phyloP scores from a whole-genome alignment of 2,888 invertebrate genomes.

The Flabesymbios commensalis region DNA sequence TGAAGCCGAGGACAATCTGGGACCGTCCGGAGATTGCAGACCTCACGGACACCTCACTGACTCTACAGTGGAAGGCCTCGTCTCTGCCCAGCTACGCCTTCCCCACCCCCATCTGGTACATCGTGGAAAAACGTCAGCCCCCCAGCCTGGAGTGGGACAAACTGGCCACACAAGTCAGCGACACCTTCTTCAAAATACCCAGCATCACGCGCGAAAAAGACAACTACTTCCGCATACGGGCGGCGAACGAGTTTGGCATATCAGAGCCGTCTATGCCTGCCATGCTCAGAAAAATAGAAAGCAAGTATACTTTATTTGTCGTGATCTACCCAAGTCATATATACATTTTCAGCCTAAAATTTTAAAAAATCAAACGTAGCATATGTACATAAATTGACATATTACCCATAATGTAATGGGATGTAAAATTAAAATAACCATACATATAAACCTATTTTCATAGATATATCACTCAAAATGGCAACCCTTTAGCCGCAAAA shows the following conservation, averaged over 20 bases:
- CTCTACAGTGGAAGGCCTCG: constrained; percentile 92
- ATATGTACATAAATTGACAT: no score
- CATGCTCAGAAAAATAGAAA: constrained; percentile 34
- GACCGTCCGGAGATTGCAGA: constrained; percentile 90
- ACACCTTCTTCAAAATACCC: constrained; percentile 18
- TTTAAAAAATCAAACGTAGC: no score
- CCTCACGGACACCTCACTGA: constrained; percentile 86
- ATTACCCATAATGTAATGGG: no score
- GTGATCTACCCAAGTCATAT: no score
- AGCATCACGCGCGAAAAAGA: constrained; percentile 67
- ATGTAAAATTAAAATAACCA: no score
- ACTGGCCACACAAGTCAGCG: constrained; percentile 41
- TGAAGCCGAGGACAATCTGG: constrained; percentile 38
- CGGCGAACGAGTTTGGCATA: constrained; percentile 94
- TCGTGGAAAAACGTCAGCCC: constrained; percentile 80
- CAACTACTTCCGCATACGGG: constrained; percentile 92
- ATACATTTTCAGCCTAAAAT: no score
- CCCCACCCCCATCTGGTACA: constrained; percentile 79
- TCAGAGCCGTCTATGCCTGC: constrained; percentile 87
- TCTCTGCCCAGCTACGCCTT: constrained; percentile 80
- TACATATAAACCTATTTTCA: no score
- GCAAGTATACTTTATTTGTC: constrained; percentile 2
- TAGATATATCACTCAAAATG: no score
- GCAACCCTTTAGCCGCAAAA: no score
- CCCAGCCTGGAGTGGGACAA: constrained; percentile 53